Evolutionary conservation across 2,113 vertebrate genomes (phyloP).

Genomic region (Setophaga coronata): DNA sequence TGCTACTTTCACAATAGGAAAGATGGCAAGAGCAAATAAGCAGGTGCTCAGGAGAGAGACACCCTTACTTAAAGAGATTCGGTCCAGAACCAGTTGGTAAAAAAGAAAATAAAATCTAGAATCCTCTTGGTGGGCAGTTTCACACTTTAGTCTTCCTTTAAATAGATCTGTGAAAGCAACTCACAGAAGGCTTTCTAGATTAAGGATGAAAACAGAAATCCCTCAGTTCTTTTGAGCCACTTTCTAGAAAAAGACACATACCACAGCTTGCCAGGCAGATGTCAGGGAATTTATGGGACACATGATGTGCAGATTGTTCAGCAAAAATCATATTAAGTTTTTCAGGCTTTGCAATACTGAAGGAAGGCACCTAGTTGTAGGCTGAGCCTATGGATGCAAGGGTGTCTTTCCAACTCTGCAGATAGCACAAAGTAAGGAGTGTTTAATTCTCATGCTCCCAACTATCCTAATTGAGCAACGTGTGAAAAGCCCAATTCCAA

Average conservation of each 20-base stretch:
- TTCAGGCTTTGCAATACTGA: neutral
- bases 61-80: neutral
- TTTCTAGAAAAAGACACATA: constrained; percentile 42
- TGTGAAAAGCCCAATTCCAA: neutral
- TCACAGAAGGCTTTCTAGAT: constrained; percentile 52
- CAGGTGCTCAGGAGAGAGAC: neutral
- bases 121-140: constrained; percentile 40
- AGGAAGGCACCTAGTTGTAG: neutral
- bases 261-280: constrained; percentile 14
- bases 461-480: neutral
- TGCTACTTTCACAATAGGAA: neutral
- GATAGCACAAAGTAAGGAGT: neutral
- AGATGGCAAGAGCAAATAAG: neutral
- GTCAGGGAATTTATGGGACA: constrained; percentile 42
- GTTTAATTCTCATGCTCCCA: neutral
- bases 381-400: neutral
- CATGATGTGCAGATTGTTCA: constrained; percentile 40
- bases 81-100: neutral
- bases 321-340: neutral
- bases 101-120: constrained; percentile 34
- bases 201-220: constrained; percentile 57
- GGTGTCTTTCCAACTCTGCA: neutral
- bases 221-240: neutral
- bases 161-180: constrained; percentile 30
- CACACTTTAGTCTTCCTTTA: constrained; percentile 40